Percentiles rank a stretch among this genome's conserved stretches.
phyloP scores from a whole-genome alignment of 92 coral and sea anemone species.

The Siderastrea siderea region DNA sequence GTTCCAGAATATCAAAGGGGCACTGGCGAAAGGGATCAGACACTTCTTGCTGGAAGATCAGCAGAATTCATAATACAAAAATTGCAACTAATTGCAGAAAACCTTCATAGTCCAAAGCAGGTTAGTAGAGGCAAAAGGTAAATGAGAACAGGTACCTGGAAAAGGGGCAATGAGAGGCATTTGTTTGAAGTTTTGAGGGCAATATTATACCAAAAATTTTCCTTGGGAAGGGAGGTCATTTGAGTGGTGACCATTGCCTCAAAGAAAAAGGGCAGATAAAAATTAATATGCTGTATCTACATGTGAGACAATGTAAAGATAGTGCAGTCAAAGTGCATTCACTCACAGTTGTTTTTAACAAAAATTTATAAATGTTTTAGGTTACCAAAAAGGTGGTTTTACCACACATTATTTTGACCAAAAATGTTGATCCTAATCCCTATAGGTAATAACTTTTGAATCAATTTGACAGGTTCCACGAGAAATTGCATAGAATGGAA shows the following conservation, averaged over 20 bases:
- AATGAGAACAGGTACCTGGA: too few relatives aligned
- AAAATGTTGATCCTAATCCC: background rate
- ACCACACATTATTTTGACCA: too few relatives aligned
- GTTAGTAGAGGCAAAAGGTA: slow-evolving; percentile 12
- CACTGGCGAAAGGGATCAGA: too few relatives aligned
- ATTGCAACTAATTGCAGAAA: slow-evolving; percentile 31
- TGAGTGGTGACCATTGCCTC: too few relatives aligned
- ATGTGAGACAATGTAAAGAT: too few relatives aligned
- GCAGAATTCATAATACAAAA: slow-evolving; percentile 40
- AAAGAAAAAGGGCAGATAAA: too few relatives aligned
- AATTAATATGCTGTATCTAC: too few relatives aligned
- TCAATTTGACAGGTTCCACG: slow-evolving; percentile 43
- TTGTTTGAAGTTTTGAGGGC: background rate
- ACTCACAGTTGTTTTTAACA: too few relatives aligned
- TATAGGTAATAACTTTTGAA: background rate
- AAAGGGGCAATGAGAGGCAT: background rate
- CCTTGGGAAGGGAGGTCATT: too few relatives aligned
- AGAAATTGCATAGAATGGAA: slow-evolving; percentile 44
- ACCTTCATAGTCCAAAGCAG: slow-evolving; percentile 40
- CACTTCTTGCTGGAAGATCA: slow-evolving; percentile 47
- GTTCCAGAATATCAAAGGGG: too few relatives aligned
- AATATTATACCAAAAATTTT: background rate
- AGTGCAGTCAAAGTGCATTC: too few relatives aligned
- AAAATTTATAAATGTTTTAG: background rate
- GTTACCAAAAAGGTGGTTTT: background rate